Percentiles rank a stretch among this genome's conserved stretches.
Conservation (phyloP, 2,113 vertebrate species). For the Chitala chitala region DNA sequence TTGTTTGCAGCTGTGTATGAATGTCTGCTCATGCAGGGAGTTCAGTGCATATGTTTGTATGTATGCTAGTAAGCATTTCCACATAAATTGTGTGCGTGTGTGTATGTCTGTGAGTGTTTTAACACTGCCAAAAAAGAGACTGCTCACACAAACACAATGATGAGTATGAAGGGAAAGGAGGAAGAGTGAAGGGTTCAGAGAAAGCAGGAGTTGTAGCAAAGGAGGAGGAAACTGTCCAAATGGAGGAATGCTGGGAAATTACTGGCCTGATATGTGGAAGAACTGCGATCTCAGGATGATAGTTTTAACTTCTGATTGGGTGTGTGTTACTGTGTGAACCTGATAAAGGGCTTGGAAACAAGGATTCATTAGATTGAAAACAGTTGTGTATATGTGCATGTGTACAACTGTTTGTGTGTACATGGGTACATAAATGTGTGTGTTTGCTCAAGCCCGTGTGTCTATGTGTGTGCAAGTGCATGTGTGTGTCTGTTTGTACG, state of each 20-base stretch:
- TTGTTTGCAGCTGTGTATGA: no score
- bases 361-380: no score
- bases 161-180: neutral
- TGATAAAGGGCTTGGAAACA: no score
- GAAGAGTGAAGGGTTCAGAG: neutral
- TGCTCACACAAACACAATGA: neutral
- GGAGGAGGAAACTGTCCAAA: neutral
- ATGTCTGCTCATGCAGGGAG: no score
- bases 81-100: slow-evolving; percentile 28
- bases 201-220: neutral
- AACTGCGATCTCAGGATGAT: neutral
- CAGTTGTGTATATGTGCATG: no score
- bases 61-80: no score
- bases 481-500: neutral
- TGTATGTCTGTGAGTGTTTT: slow-evolving; percentile 6
- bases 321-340: no score
- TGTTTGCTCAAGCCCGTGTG: no score
- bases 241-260: neutral
- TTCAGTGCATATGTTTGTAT: no score
- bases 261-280: neutral
- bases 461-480: neutral
- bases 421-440: no score
- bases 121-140: neutral
- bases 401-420: no score
- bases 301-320: no score